Base-by-base conservation (phyloP, 2,797 vertebrate genomes). In the Champsocephalus gunnari region DNA sequence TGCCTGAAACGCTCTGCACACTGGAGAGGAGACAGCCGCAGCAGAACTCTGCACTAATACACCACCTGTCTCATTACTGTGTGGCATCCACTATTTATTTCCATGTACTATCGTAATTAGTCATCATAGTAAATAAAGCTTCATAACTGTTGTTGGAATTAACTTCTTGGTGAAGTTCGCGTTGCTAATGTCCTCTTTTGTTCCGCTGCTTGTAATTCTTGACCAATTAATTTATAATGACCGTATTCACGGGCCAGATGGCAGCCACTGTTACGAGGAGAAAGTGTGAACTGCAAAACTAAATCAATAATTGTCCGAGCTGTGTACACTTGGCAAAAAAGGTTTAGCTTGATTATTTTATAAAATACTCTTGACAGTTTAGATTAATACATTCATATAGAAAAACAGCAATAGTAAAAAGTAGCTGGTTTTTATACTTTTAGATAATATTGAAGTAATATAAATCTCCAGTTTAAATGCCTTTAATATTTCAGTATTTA, bases 21-120 rank as follows among this genome's bases (percentile, higher is more conserved):
- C 51, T 14, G 49, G n/a, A 73, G 69, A 66, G 49, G 61, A 77
- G 82, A 79, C 81, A 83, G 81, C 69, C 56, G 64, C 66, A 75
- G 53, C 68, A 57, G 24, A 28, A 24, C 12, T 13, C n/a, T 6
- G 32, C 45, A 44, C 32, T 51, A 65, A 72, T 21, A 64, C 13
- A 54, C 80, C 73, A 74, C 75, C 75, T 66, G 75, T 71, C 84
- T 87, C 71, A 73, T 88, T 88, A 85, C 71, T 10, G 79, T 10
- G 79, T 41, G 54, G 47, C 74, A 62, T 70, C 60, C 47, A 34
- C 61, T 55, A 53, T 76, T 73, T 69, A 82, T 80, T 74, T 78
- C 34, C n/a, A 19, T 5, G 21, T 43, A 24, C 49, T 60, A 55
- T 60, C 4, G 9, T 64, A 79, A 82, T 84, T 65, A 89, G 58